These are phyloP conservation scores for Plecotus auritus DNA, from an alignment of 2,113 vertebrate species.

Conservation along the genomic window DNA sequence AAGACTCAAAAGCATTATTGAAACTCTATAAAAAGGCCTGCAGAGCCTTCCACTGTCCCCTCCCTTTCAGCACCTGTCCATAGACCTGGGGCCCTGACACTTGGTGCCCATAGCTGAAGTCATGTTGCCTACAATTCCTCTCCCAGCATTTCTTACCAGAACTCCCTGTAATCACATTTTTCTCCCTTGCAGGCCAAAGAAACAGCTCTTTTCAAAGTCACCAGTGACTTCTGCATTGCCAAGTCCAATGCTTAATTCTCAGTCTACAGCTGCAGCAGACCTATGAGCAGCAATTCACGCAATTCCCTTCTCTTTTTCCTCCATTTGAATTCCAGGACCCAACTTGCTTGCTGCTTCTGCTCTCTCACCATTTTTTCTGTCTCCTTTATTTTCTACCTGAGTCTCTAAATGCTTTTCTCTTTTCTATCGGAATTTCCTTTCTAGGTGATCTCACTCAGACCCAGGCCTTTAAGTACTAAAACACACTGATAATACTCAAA, in stretches of 20 bases:
- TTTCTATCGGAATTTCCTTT: background rate
- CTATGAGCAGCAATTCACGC: background rate
- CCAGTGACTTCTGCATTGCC: background rate
- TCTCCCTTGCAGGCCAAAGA: background rate
- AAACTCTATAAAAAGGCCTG: background rate
- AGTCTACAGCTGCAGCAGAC: background rate
- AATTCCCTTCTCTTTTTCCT: background rate
- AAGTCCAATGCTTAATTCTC: background rate
- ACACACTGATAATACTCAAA: background rate
- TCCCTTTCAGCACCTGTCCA: background rate
- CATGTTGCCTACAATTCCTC: background rate
- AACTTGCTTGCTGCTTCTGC: background rate
- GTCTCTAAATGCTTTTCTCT: background rate
- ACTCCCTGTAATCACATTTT: background rate
- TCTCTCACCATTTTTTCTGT: background rate
- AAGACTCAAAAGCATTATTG: background rate
- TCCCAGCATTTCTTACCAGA: background rate
- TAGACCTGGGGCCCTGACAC: background rate
- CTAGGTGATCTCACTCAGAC: background rate
- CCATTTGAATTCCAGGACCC: background rate
- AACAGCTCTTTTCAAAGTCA: background rate
- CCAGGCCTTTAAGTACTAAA: background rate
- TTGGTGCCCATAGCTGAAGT: background rate
- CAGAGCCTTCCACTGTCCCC: background rate
- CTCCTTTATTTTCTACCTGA: background rate